These are phyloP conservation scores for Leptodirus hochenwartii DNA, from an alignment of 2,888 invertebrate species.

Conservation along the genomic window DNA sequence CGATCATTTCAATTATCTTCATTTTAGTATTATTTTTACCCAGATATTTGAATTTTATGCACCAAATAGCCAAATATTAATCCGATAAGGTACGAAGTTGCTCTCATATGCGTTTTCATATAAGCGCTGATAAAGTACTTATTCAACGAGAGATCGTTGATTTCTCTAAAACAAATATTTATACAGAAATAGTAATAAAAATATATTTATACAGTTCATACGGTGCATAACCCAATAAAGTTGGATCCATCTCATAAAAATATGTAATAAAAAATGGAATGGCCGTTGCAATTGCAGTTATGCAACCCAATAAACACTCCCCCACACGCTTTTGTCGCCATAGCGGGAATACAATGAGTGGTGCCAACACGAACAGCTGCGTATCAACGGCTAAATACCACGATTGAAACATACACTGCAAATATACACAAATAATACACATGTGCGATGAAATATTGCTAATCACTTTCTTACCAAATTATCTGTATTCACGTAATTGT, in stretches of 20 bases:
- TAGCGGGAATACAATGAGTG: conserved; percentile 45
- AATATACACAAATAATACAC: conserved; percentile 5
- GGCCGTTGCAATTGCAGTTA: conserved; percentile 28
- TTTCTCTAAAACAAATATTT: conserved; percentile 34
- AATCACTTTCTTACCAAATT: conserved; percentile 29
- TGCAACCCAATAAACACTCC: conserved; percentile 29
- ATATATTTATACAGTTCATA: conserved; percentile 27
- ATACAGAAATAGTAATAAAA: conserved; percentile 7
- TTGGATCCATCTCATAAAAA: conserved; percentile 41
- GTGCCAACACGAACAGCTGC: conserved; percentile 37
- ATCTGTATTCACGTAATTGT: conserved; percentile 51
- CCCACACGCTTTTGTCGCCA: conserved; percentile 45
- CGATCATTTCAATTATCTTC: too few species aligned
- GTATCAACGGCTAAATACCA: conserved; percentile 40
- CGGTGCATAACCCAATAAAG: conserved; percentile 47
- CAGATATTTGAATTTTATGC: conserved; percentile 41
- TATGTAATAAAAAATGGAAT: conserved; percentile 32
- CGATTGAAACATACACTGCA: conserved; percentile 56
- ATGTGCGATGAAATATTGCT: neutral
- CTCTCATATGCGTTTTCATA: conserved; percentile 59
- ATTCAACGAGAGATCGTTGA: conserved; percentile 42
- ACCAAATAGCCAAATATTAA: conserved; percentile 44
- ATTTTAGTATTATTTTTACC: conserved; percentile 37
- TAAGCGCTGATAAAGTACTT: conserved; percentile 44
- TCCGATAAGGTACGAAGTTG: conserved; percentile 49